phyloP scores from a whole-genome alignment of 2,113 vertebrate species.

The Elaphurus davidianus region DNA sequence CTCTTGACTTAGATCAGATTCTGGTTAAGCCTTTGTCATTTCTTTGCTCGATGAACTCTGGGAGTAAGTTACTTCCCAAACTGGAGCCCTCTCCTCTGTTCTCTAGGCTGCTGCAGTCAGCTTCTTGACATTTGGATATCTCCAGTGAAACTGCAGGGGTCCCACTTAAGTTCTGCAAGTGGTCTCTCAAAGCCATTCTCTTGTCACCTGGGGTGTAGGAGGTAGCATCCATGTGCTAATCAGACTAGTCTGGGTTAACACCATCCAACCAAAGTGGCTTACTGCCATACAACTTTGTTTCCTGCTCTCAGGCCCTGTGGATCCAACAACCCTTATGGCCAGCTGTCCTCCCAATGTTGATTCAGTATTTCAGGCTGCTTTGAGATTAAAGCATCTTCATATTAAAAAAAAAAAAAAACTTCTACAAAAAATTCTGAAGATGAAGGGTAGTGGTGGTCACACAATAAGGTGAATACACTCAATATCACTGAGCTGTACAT shows the following conservation, averaged over 20 bases:
- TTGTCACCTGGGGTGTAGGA: background rate
- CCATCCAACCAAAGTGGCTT: background rate
- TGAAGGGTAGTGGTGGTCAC: background rate
- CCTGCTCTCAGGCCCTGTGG: background rate
- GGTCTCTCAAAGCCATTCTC: background rate
- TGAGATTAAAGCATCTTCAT: background rate
- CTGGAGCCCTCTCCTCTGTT: background rate
- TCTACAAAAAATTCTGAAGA: background rate
- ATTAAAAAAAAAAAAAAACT: background rate
- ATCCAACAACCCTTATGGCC: background rate
- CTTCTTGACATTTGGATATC: conserved; percentile 27
- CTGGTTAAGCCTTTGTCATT: background rate
- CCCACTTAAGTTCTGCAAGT: background rate
- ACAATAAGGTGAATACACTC: fast-evolving
- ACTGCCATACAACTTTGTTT: background rate
- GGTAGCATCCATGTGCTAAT: background rate
- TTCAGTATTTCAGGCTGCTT: background rate
- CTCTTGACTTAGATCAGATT: background rate
- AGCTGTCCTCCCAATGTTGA: background rate
- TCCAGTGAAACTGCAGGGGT: background rate
- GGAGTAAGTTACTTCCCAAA: background rate
- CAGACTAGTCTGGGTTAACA: background rate
- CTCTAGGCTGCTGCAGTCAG: background rate
- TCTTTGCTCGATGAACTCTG: background rate
- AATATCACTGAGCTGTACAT: background rate